Base-by-base conservation (phyloP, 2,113 vertebrate species). In the Dicaeum eximium region DNA sequence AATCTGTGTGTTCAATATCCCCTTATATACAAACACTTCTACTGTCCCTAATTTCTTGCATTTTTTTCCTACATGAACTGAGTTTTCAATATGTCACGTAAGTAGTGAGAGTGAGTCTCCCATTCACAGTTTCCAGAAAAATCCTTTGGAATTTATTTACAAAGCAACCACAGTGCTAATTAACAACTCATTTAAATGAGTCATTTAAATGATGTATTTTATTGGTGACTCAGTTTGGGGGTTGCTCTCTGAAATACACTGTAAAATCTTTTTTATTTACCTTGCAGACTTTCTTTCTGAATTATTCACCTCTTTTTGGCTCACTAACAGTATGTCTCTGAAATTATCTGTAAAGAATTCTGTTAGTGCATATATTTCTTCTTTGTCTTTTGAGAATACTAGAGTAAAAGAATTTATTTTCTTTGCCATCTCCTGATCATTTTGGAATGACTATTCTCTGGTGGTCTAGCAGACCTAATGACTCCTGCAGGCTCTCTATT, bases 311-410 rank as follows among this genome's bases (percentile, higher is more conserved):
- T 93, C 81, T 95, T 83, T 80, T 80, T 94, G 93, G 92, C 71
- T 95, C 17, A 0, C 74, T 70, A 93, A 82, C 54, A 70, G 44
- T 65, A 85, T 24, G 54, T 37, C 45, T 90, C 74, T 56, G 81
- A 94, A 96, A 96, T 94, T 94, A 93, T 95, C 81, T 95, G 87
- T 94, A 83, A 95, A 96, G 81, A 88, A 94, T 88, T 93, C 71
- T 90, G 87, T 82, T 95, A 83, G 57, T 74, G 58, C 85, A 90
- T 95, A 45, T 79, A 95, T 79, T 93, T 93, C 83, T 94, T 90
- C 80, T 91, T 93, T 96, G 93, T 92, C 94, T 96, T 96, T 93
- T 77, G 94, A 95, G 95, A 94, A 83, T 88, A 95, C 37, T 75
- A 53, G 25, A 92, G 81, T 60, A 91, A 94, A 94, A 85, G 35